These are phyloP conservation scores for Squalus acanthias DNA, from an alignment of 2,797 vertebrate genomes.

Conservation along the genomic window DNA sequence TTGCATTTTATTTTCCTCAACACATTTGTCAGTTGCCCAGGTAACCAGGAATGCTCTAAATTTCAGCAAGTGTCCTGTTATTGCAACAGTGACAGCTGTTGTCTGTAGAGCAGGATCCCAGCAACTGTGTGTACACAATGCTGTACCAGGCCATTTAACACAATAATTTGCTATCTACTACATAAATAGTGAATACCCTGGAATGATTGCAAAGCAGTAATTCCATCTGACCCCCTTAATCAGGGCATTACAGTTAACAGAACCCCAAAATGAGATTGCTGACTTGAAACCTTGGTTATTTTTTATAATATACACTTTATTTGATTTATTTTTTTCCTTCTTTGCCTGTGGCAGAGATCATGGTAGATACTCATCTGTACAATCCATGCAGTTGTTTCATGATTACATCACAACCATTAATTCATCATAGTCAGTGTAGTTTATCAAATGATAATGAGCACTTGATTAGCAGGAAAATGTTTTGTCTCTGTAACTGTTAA, in stretches of 20 bases:
- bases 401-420: not conserved
- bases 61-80: not conserved
- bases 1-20: not conserved
- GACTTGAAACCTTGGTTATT: not conserved
- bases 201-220: not conserved
- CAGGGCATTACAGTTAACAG: not conserved
- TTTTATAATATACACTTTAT: not conserved
- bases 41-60: not conserved
- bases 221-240: not conserved
- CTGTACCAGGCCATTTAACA: not conserved
- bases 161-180: not conserved
- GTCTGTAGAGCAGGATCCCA: not conserved
- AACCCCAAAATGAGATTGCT: not conserved
- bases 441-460: not conserved
- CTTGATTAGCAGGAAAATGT: not conserved
- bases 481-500: not conserved
- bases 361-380: not conserved
- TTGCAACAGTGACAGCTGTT: constrained; percentile 9
- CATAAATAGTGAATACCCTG: not conserved
- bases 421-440: not conserved
- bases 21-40: not conserved
- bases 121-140: not conserved
- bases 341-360: not conserved
- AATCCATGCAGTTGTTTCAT: not conserved
- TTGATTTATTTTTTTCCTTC: not conserved